Evolutionary conservation across 2,888 invertebrate genomes (phyloP).

Genomic region (Trilocha varians): DNA sequence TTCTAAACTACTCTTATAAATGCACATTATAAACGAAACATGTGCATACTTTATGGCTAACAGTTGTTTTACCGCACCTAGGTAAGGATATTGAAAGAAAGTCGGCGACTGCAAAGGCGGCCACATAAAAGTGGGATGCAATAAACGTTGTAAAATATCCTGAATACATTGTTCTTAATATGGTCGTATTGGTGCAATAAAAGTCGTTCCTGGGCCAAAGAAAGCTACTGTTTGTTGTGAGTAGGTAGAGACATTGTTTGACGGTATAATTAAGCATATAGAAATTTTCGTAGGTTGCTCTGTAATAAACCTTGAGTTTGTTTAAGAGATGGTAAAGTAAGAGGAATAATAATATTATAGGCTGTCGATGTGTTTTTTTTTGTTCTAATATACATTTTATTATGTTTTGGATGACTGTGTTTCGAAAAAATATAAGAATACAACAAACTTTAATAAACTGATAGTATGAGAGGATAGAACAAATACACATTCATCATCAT

Average conservation of each 20-base stretch:
- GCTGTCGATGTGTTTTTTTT: too few species aligned
- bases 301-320: too few species aligned
- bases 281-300: slow-evolving; percentile 4
- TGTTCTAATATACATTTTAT: too few species aligned
- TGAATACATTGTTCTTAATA: slow-evolving; percentile 41
- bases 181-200: slow-evolving; percentile 31
- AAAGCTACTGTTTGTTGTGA: slow-evolving; percentile 45
- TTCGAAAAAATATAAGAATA: too few species aligned
- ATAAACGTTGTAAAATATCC: slow-evolving; percentile 55
- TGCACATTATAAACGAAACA: neutral
- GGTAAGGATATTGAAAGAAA: slow-evolving; percentile 35
- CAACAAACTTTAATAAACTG: too few species aligned
- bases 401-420: too few species aligned
- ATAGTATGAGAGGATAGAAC: too few species aligned
- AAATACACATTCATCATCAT: too few species aligned
- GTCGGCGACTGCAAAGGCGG: slow-evolving; percentile 36
- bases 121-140: slow-evolving; percentile 35
- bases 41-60: neutral
- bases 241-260: slow-evolving; percentile 6
- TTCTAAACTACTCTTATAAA: neutral
- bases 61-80: slow-evolving; percentile 12
- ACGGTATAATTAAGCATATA: slow-evolving; percentile 20
- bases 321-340: too few species aligned
- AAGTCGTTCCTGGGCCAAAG: slow-evolving; percentile 30
- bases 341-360: too few species aligned